phyloP scores from a whole-genome alignment of 2,113 vertebrate species.

The Trochalopteron elliotii region DNA sequence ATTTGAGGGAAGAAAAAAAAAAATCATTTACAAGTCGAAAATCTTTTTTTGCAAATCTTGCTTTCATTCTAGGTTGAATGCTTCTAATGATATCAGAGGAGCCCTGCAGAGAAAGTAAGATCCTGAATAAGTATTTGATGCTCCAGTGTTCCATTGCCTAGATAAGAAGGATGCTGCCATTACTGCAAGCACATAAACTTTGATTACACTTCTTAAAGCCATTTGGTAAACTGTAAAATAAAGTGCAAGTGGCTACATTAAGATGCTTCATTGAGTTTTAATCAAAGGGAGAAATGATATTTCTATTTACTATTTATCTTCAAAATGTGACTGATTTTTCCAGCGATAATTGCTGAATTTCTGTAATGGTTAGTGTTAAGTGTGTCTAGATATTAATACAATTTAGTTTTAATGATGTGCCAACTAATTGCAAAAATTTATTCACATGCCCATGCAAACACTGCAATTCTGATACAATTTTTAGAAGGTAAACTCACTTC shows the following conservation, averaged over 20 bases:
- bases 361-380: neutral
- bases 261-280: slow-evolving; percentile 59
- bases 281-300: slow-evolving; percentile 31
- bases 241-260: slow-evolving; percentile 21
- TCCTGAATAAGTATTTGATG: neutral
- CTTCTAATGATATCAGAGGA: neutral
- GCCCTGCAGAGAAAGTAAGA: neutral
- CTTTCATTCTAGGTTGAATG: neutral
- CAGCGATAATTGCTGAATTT: slow-evolving; percentile 15
- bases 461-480: neutral
- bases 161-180: slow-evolving; percentile 9
- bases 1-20: neutral
- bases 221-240: slow-evolving; percentile 23
- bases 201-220: slow-evolving; percentile 38
- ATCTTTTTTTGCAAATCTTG: neutral
- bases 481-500: neutral
- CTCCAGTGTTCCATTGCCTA: neutral
- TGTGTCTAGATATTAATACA: neutral
- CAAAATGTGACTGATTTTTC: slow-evolving; percentile 9
- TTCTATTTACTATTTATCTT: slow-evolving; percentile 54
- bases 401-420: neutral
- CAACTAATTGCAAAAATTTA: neutral
- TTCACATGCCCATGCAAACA: neutral
- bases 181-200: slow-evolving; percentile 2
- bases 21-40: neutral